Base-by-base conservation (phyloP, 2,888 invertebrate species). In the Corbicula japonica region DNA sequence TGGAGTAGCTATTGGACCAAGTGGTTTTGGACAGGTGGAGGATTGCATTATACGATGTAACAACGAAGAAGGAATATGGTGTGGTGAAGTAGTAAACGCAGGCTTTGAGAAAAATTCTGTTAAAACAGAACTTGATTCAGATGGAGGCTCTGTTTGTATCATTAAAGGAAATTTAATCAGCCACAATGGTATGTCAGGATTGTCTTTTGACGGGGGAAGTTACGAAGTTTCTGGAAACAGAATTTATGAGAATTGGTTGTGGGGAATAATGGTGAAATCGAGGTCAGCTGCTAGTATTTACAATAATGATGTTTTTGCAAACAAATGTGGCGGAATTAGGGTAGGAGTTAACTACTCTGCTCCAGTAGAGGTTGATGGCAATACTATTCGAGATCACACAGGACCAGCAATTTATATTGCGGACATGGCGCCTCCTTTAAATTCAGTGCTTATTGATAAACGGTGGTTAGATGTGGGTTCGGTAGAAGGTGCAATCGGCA, bases 281-380 rank as follows among this genome's bases (percentile, higher is more conserved):
- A 54, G 74, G 28, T 71, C 79, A 26, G 54, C 71, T 21, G 21
- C 28, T 18, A 23, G 34, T 38, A 12, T 79, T 10, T 41, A 50
- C 21, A 56, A 56, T 23, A 79, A 79, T 35, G 75, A 75, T 18
- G 52, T 79, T 50, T 79, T 48, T 44, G 61, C 54, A 34, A 79
- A 79, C 26, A 79, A 75, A 44, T 75, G 71, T 62, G 79, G 79
- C 23, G 79, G 79, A n/a, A 44, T 79, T 0, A 60, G 66, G 15
- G 56, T 75, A 34, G 71, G 75, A 30, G 18, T 54, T 4, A 79
- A 75, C 34, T 75, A 72, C 30, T 75, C 79, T 15, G 75, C 71
- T 12, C 26, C 70, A 12, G 56, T 71, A 12, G 15, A 50, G 21
- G 15, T 79, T 21, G 75, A 79, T 68, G 79, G 71, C 2, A 75